Conservation (phyloP, 2,113 vertebrate genomes). For the Psittacula cyanocephala region DNA sequence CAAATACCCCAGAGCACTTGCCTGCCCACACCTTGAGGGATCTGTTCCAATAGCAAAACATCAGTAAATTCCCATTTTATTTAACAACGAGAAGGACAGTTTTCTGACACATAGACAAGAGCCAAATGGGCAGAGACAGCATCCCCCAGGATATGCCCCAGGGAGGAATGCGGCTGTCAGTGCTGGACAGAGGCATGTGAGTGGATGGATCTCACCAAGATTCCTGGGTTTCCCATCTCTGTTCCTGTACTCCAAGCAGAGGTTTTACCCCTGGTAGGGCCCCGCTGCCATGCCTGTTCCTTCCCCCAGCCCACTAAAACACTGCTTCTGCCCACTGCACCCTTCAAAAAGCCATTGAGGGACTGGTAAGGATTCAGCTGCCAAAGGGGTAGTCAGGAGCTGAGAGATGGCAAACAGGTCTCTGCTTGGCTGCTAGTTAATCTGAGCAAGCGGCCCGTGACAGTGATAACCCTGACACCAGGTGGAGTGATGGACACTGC, state of each 20-base stretch:
- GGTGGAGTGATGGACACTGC: not conserved
- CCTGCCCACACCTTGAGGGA: not conserved
- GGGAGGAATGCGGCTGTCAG: too few species aligned
- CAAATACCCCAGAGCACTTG: not conserved
- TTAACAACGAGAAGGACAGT: not conserved
- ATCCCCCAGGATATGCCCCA: not conserved
- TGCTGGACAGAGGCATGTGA: too few species aligned
- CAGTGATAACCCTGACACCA: not conserved
- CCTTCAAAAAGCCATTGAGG: not conserved
- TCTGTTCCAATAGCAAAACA: not conserved
- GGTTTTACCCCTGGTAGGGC: not conserved
- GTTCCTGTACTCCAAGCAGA: not conserved
- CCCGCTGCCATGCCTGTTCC: accelerated
- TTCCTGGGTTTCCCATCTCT: not conserved
- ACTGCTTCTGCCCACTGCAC: not conserved
- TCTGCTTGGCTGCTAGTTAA: not conserved
- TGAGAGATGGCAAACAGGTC: not conserved
- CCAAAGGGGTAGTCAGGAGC: not conserved
- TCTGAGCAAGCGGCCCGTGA: not conserved
- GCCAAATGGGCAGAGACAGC: too few species aligned
- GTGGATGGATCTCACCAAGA: accelerated
- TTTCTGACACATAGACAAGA: not conserved
- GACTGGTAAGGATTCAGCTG: not conserved
- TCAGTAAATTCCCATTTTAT: not conserved
- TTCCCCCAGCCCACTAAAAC: not conserved